A percentile compares a stretch with the other conserved stretches of the same genome.
These are phyloP conservation scores for Diaperis boleti DNA, from an alignment of 2,888 invertebrate genomes.

Conservation along the genomic window DNA sequence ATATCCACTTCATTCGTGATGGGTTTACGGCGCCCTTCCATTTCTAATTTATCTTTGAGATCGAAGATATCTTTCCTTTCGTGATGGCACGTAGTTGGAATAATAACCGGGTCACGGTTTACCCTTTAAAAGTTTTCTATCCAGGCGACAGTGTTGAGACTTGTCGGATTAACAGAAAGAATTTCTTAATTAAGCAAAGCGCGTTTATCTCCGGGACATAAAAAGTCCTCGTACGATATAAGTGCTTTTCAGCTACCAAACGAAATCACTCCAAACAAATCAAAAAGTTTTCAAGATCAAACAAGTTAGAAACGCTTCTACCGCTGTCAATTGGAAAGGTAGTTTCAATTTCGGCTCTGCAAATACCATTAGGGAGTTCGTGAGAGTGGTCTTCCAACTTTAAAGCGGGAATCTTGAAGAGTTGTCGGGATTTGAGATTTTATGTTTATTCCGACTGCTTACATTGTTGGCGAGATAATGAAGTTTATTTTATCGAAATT, in stretches of 20 bases:
- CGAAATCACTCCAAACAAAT: constrained; percentile 23
- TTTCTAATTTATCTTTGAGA: constrained; percentile 4
- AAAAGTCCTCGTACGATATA: constrained; percentile 8
- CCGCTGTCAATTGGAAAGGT: constrained; percentile 29
- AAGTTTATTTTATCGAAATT: too few relatives aligned
- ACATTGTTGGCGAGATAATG: too few relatives aligned
- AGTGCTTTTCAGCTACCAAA: constrained; percentile 14
- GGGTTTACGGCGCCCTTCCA: constrained; percentile 5
- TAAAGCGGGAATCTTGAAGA: constrained; percentile 13
- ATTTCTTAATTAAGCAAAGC: constrained; percentile 4
- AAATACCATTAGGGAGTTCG: constrained; percentile 27
- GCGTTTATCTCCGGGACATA: neutral
- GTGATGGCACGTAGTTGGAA: neutral
- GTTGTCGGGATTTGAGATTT: too few relatives aligned
- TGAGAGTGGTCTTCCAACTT: constrained; percentile 3
- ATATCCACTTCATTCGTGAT: neutral
- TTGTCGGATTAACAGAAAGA: constrained; percentile 19
- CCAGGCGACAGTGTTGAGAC: too few relatives aligned
- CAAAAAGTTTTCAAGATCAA: constrained; percentile 25
- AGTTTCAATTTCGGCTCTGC: constrained; percentile 33
- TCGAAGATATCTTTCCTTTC: neutral
- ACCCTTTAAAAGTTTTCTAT: too few relatives aligned
- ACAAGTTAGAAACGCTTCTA: constrained; percentile 22
- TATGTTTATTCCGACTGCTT: too few relatives aligned
- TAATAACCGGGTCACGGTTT: neutral